These are phyloP conservation scores for Luscinia megarhynchos DNA, from an alignment of 2,797 vertebrate genomes.

Conservation along the genomic window DNA sequence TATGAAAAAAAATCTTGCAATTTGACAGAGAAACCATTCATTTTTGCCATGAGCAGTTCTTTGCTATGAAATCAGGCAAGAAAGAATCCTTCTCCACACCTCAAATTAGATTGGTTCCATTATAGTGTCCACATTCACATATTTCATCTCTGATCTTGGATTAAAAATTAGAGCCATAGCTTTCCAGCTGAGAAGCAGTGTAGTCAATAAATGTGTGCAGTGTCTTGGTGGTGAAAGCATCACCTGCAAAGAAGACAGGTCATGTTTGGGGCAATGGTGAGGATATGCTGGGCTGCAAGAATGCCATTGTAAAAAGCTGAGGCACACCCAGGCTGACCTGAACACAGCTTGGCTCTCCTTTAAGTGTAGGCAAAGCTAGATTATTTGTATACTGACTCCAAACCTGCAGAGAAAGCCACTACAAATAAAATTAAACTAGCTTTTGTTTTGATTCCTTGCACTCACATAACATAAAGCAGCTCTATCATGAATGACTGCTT, in stretches of 20 bases:
- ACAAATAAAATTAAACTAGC: neutral
- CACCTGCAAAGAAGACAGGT: neutral
- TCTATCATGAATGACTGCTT: neutral
- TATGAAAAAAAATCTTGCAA: accelerated
- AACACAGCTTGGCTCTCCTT: neutral
- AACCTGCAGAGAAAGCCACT: neutral
- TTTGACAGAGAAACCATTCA: neutral
- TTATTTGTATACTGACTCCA: neutral
- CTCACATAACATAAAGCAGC: neutral
- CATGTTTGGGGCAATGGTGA: accelerated
- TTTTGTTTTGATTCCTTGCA: neutral
- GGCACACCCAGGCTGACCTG: neutral
- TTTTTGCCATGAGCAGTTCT: neutral
- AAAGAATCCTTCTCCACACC: neutral
- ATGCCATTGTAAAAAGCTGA: neutral
- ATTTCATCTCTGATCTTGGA: neutral
- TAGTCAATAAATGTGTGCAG: neutral
- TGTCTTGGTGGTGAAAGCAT: neutral
- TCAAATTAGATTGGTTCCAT: neutral
- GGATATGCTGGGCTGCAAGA: neutral
- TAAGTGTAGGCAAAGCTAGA: neutral
- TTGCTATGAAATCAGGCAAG: neutral
- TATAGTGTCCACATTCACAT: neutral
- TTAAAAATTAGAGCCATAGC: neutral
- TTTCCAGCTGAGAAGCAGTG: neutral